Evolutionary conservation across 2,113 vertebrate species (phyloP).

Genomic region (Chaetodon auriga): DNA sequence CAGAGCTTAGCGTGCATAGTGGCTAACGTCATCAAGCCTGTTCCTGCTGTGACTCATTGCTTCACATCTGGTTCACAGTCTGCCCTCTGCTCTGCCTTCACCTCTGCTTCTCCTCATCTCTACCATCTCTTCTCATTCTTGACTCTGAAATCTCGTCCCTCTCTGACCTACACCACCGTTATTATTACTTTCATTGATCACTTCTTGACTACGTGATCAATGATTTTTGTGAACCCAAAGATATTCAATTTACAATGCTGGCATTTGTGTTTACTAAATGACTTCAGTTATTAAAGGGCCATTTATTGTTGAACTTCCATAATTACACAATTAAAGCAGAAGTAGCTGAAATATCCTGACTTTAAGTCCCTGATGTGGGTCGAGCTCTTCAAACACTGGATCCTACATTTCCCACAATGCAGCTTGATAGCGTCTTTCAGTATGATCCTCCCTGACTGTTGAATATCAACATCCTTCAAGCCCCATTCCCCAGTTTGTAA

Average conservation of each 20-base stretch:
- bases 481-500: too few relatives aligned
- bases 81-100: slow-evolving; percentile 55
- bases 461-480: neutral
- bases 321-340: neutral
- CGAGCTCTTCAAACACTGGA: neutral
- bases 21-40: slow-evolving; percentile 72
- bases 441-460: neutral
- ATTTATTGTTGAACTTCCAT: neutral
- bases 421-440: neutral
- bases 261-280: neutral
- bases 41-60: slow-evolving; percentile 73
- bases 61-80: slow-evolving; percentile 78
- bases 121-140: slow-evolving; percentile 1
- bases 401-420: slow-evolving; percentile 5
- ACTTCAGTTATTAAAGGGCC: neutral
- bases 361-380: neutral
- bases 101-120: slow-evolving; percentile 45
- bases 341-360: neutral
- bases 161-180: neutral
- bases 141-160: slow-evolving; percentile 7
- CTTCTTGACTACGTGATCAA: neutral
- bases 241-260: too few relatives aligned
- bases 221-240: neutral
- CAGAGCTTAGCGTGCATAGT: slow-evolving; percentile 64
- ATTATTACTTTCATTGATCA: neutral